These are phyloP conservation scores for Archips crataeganus DNA, from an alignment of 2,888 invertebrate genomes.

Conservation along the genomic window DNA sequence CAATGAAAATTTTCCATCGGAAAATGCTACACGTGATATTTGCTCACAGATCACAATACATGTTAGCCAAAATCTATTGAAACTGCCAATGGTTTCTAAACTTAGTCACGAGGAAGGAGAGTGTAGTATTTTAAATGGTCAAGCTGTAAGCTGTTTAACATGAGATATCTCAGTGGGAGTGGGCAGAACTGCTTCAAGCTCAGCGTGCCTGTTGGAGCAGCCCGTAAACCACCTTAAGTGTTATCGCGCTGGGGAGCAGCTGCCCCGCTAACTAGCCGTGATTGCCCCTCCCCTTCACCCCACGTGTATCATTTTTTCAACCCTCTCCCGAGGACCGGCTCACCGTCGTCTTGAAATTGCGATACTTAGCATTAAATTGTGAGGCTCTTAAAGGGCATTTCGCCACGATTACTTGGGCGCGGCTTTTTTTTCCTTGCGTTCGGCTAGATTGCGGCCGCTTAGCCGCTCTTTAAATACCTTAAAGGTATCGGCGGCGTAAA, in stretches of 20 bases:
- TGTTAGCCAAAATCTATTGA: neutral
- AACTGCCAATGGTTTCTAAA: neutral
- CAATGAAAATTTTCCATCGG: neutral
- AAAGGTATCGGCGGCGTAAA: slow-evolving; percentile 81
- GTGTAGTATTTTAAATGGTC: slow-evolving; percentile 20
- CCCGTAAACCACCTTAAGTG: slow-evolving; percentile 71
- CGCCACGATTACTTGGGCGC: slow-evolving; percentile 70
- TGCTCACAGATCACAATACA: neutral
- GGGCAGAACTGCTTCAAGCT: slow-evolving; percentile 57
- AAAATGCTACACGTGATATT: neutral
- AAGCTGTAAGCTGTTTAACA: slow-evolving; percentile 24
- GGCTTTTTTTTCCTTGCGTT: slow-evolving; percentile 70
- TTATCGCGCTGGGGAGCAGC: slow-evolving; percentile 70
- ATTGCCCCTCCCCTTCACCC: slow-evolving; percentile 59
- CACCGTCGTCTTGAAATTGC: slow-evolving; percentile 76
- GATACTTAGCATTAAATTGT: slow-evolving; percentile 84
- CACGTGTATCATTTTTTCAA: slow-evolving; percentile 80
- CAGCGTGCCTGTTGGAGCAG: slow-evolving; percentile 54
- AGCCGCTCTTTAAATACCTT: slow-evolving; percentile 82
- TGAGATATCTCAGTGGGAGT: slow-evolving; percentile 32
- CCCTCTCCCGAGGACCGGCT: slow-evolving; percentile 70
- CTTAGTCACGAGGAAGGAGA: neutral
- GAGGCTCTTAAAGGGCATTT: slow-evolving; percentile 77
- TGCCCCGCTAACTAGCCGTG: slow-evolving; percentile 77
- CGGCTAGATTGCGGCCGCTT: slow-evolving; percentile 72